Evolutionary conservation across 2,888 invertebrate genomes (phyloP).

Genomic region (Oxytorus armatus): DNA sequence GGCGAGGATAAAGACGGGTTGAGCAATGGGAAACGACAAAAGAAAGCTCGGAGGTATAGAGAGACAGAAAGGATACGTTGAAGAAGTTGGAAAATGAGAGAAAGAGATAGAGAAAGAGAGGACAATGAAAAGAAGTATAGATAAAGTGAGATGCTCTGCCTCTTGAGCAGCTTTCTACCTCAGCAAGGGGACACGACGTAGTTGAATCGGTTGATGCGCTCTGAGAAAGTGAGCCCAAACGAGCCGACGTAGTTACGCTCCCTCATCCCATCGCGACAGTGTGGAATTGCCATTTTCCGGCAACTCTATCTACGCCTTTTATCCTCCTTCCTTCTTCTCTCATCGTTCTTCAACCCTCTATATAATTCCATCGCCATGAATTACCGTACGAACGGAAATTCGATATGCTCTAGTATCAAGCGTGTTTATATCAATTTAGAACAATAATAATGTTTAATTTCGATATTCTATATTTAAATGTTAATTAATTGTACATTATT

Average conservation of each 20-base stretch:
- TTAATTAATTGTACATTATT: slow-evolving; percentile 2
- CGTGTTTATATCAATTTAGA: not conserved
- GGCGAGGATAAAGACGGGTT: slow-evolving; percentile 10
- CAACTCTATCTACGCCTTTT: slow-evolving; percentile 70
- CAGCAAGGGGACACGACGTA: slow-evolving; percentile 37
- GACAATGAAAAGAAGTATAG: slow-evolving; percentile 54
- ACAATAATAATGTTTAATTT: not conserved
- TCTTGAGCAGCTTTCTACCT: slow-evolving; percentile 49
- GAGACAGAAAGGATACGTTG: slow-evolving; percentile 46
- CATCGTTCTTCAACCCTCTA: slow-evolving; percentile 56
- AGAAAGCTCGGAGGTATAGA: slow-evolving; percentile 54
- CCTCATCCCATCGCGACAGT: slow-evolving; percentile 69
- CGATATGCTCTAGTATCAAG: slow-evolving; percentile 73
- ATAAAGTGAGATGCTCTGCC: slow-evolving; percentile 44
- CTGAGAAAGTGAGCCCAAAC: slow-evolving; percentile 34
- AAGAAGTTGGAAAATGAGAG: slow-evolving; percentile 16
- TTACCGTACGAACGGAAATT: slow-evolving; percentile 77
- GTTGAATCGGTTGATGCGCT: slow-evolving; percentile 47
- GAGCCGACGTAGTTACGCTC: slow-evolving; percentile 72
- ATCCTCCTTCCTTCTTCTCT: slow-evolving; percentile 51
- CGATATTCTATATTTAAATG: not conserved
- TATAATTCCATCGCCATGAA: slow-evolving; percentile 81
- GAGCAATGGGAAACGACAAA: slow-evolving; percentile 42
- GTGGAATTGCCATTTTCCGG: slow-evolving; percentile 81
- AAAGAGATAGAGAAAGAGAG: slow-evolving; percentile 17